These are phyloP conservation scores for Polymixis lichenea DNA, from an alignment of 2,888 invertebrate genomes.

Conservation along the genomic window DNA sequence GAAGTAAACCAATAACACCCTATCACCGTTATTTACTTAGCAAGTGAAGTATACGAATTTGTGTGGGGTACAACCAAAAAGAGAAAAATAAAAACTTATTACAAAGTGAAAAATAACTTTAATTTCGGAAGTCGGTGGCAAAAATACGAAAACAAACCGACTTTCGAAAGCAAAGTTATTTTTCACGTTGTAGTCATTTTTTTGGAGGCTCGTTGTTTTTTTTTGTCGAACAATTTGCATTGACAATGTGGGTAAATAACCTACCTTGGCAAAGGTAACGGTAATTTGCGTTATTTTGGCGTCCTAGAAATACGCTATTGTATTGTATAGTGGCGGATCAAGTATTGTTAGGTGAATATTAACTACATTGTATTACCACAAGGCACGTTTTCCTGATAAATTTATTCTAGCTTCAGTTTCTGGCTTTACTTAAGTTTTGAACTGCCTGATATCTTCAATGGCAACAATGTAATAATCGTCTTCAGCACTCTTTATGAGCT, in stretches of 20 bases:
- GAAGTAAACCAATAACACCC: too few relatives aligned
- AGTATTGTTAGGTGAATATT: neutral
- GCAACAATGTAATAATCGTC: conserved; percentile 3
- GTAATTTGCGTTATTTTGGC: conserved; percentile 13
- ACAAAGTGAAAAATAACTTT: too few relatives aligned
- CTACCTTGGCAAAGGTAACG: conserved; percentile 4
- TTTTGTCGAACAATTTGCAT: conserved; percentile 9
- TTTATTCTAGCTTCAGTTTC: neutral
- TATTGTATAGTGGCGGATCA: neutral
- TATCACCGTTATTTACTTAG: too few relatives aligned
- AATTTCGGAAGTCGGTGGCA: too few relatives aligned
- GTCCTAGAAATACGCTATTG: conserved; percentile 28
- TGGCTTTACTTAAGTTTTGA: neutral
- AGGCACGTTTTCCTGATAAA: neutral
- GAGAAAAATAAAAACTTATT: too few relatives aligned
- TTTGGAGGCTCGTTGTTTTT: neutral
- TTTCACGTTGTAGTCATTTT: too few relatives aligned
- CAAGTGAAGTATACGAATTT: too few relatives aligned
- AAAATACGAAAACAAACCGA: too few relatives aligned
- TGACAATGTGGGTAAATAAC: conserved; percentile 5
- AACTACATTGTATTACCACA: conserved; percentile 12
- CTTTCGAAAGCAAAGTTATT: too few relatives aligned
- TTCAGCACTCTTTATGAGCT: neutral
- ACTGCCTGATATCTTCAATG: neutral
- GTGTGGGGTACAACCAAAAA: too few relatives aligned